These are phyloP conservation scores for Microplitis demolitor DNA, from an alignment of 1,140 invertebrate genomes.

Conservation along the genomic window DNA sequence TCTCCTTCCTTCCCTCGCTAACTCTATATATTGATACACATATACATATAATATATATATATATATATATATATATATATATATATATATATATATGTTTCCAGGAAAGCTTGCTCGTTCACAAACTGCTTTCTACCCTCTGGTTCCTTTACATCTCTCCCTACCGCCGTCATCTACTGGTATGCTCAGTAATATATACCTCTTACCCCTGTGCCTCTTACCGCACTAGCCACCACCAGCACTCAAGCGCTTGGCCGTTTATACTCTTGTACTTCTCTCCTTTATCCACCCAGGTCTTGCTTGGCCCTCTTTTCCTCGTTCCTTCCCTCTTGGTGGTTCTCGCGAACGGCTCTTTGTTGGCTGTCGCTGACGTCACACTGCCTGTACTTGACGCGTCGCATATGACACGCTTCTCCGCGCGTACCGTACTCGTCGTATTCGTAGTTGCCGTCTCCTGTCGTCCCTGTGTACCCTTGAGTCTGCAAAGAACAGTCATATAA, in stretches of 20 bases:
- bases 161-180: background rate
- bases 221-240: conserved; percentile 1
- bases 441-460: too few species aligned
- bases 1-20: background rate
- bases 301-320: conserved; percentile 25
- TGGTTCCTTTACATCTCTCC: conserved; percentile 28
- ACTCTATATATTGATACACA: background rate
- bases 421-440: conserved; percentile 6
- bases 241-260: background rate
- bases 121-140: conserved; percentile 22
- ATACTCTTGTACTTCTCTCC: conserved; percentile 11
- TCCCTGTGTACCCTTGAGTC: too few species aligned
- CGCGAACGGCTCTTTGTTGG: conserved; percentile 42
- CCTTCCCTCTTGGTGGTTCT: conserved; percentile 29
- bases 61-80: too few species aligned
- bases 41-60: background rate
- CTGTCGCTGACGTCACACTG: conserved; percentile 49
- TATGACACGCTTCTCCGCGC: conserved; percentile 39
- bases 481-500: too few species aligned
- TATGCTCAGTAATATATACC: background rate
- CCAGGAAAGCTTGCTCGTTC: conserved; percentile 11
- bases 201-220: conserved; percentile 3
- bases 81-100: background rate
- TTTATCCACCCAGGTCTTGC: background rate
- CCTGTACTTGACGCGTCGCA: conserved; percentile 50